Evolutionary conservation across 2,888 invertebrate genomes (phyloP).

Genomic region (Scelioninae gen. 1): DNA sequence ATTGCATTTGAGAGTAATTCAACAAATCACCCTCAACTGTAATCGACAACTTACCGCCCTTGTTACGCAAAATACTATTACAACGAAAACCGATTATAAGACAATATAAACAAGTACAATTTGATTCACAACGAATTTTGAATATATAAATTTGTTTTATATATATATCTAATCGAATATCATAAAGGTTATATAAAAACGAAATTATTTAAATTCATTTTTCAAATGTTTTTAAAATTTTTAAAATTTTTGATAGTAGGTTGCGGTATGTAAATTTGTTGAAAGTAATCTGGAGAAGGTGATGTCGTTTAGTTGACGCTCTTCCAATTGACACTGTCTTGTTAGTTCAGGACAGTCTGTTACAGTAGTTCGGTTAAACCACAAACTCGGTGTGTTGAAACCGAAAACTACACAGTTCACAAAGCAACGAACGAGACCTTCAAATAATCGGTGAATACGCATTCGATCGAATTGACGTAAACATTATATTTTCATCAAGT

Average conservation of each 20-base stretch:
- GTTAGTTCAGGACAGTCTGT: constrained; percentile 77
- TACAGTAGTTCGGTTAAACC: constrained; percentile 72
- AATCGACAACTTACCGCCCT: no score
- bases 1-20: no score
- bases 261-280: constrained; percentile 30
- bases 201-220: no score
- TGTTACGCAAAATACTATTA: no score
- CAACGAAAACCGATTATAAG: no score
- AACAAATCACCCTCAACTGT: no score
- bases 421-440: constrained; percentile 56
- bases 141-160: no score
- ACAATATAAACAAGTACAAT: no score
- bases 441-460: constrained; percentile 47
- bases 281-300: constrained; percentile 43
- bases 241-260: neutral
- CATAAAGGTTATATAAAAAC: no score
- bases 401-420: constrained; percentile 65
- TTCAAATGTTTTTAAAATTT: no score
- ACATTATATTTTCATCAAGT: constrained; percentile 36
- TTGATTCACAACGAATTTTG: no score
- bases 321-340: constrained; percentile 63
- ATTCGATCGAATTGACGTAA: constrained; percentile 45
- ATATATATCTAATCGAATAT: no score
- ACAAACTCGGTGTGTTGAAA: constrained; percentile 75
- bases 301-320: constrained; percentile 47